Evolutionary conservation across 2,797 vertebrate genomes (phyloP), one percentile per base, ranked within the genome.

Genomic region (Crossoptilon crossoptilon): DNA sequence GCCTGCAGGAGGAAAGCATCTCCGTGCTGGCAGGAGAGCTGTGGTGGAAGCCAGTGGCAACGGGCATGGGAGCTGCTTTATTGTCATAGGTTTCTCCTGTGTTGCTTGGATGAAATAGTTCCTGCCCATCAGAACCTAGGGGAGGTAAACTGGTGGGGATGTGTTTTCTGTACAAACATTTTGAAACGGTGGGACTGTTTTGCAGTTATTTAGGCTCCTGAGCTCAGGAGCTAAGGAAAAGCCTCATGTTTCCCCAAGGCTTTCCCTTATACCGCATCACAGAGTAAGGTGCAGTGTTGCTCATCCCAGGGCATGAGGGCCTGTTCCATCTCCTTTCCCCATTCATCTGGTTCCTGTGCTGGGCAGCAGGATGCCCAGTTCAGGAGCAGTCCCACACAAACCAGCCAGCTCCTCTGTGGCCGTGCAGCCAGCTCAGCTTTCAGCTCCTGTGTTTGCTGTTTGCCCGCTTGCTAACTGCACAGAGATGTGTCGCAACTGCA

Each of bases 401-500:
- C 14, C 7, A 14, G 16, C 49, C 7, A 6, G 10, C 35, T 39
- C 22, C 35, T 41, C 11, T 22, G 19, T 8, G 22, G 22, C 39
- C 6, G 0, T 43, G 62, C 62, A 12, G 9, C 62, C 62, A 64
- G 39, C 62, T 43, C 46, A 2, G 75, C 8, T 3, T 68, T 75
- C 76, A 75, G 63, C 53, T 81, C 86, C 79, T 4, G 0, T 43
- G 37, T 87, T 94, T 89, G 69, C 88, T 68, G 4, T 76, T 74
- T 87, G 64, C 39, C 66, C 48, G 43, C 59, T 73, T 82, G 74
- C 51, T 66, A 67, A 70, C 75, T 72, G 51, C 4, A 0, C 75
- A 58, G 78, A 79, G 68, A 77, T 91, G 58, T 92, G 90, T 95
- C 0, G 31, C 91, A 92, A 95, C 85, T 85, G 85, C 79, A 81